These are phyloP conservation scores for Torymus tubicola DNA, from an alignment of 2,888 invertebrate species.

Conservation along the genomic window DNA sequence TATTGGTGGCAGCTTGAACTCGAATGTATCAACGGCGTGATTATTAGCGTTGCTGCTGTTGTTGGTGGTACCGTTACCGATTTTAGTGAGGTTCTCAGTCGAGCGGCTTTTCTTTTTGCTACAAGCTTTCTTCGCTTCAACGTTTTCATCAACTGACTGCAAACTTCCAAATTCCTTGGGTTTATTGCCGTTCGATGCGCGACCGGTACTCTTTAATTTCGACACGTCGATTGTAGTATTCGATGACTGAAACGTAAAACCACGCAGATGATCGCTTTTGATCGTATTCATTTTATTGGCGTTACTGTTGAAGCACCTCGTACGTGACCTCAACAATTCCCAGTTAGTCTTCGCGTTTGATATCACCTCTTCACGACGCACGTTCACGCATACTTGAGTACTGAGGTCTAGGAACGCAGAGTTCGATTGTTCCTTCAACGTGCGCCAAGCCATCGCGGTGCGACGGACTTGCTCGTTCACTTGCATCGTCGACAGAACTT, in stretches of 20 bases:
- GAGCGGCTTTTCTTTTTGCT: conserved; percentile 62
- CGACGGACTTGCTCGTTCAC: conserved; percentile 87
- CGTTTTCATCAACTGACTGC: conserved; percentile 70
- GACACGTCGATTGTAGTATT: conserved; percentile 63
- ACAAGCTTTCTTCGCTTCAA: conserved; percentile 66
- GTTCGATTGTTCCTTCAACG: conserved; percentile 86
- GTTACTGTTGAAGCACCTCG: conserved; percentile 78
- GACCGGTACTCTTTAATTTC: conserved; percentile 66
- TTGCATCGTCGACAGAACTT: conserved; percentile 86
- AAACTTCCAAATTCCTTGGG: conserved; percentile 70
- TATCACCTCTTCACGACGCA: conserved; percentile 88
- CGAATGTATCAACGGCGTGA: conserved; percentile 64
- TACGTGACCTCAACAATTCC: conserved; percentile 86
- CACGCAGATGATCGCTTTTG: conserved; percentile 64
- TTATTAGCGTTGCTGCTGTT: too few relatives aligned
- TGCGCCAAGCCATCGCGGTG: conserved; percentile 88
- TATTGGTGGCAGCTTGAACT: conserved; percentile 83
- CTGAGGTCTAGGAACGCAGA: conserved; percentile 82
- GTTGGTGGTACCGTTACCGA: conserved; percentile 49
- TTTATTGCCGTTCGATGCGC: conserved; percentile 63
- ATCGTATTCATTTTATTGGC: conserved; percentile 61
- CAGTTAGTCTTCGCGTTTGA: conserved; percentile 92
- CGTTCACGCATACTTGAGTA: conserved; percentile 79
- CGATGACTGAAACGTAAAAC: conserved; percentile 66
- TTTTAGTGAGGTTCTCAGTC: conserved; percentile 66